phyloP scores from a whole-genome alignment of 1,140 invertebrate genomes.

The Parapsyche elsis region DNA sequence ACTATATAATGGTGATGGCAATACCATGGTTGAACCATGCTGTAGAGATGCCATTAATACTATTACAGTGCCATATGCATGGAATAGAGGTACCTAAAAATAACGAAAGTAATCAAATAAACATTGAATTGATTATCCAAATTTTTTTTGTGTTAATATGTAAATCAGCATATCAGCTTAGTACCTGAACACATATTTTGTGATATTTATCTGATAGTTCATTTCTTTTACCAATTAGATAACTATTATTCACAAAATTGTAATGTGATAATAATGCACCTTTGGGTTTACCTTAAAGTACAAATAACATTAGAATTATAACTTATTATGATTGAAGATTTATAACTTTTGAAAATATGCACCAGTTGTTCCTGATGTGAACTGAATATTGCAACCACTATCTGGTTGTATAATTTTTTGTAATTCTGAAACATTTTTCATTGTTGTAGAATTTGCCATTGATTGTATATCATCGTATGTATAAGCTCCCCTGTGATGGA shows the following conservation, averaged over 20 bases:
- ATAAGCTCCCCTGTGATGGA: slow-evolving; percentile 70
- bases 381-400: slow-evolving; percentile 82
- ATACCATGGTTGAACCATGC: slow-evolving; percentile 76
- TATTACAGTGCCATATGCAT: slow-evolving; percentile 86
- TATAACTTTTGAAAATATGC: slow-evolving; percentile 10
- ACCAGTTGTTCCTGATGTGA: slow-evolving; percentile 84
- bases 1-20: slow-evolving; percentile 78
- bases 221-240: slow-evolving; percentile 73
- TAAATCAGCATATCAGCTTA: too few species aligned
- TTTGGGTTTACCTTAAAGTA: slow-evolving; percentile 82
- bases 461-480: slow-evolving; percentile 71
- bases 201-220: slow-evolving; percentile 68
- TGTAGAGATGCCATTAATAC: slow-evolving; percentile 73
- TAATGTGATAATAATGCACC: slow-evolving; percentile 86
- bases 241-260: slow-evolving; percentile 88
- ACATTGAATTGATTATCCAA: not conserved
- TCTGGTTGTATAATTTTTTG: slow-evolving; percentile 72
- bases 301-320: not conserved
- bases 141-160: too few species aligned
- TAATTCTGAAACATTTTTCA: slow-evolving; percentile 62
- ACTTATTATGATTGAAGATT: not conserved
- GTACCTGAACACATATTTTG: slow-evolving; percentile 64
- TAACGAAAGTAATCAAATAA: too few species aligned
- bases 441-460: slow-evolving; percentile 57
- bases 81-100: slow-evolving; percentile 90